Evolutionary conservation across 35 echinoderm and acorn worm species (phyloP).

Genomic region (Apostichopus parvimensis): DNA sequence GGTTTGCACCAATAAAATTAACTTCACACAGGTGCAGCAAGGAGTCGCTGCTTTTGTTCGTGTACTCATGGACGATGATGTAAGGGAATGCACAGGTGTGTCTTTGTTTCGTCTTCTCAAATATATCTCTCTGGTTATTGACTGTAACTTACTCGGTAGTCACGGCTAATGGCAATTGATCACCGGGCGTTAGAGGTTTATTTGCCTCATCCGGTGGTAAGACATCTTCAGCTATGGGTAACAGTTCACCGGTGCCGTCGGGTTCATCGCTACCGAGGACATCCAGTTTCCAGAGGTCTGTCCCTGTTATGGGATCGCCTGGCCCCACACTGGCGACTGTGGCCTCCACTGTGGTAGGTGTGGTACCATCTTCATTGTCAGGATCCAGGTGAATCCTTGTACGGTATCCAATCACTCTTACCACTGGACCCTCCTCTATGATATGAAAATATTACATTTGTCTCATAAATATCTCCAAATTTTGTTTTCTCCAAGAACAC

Average conservation of each 20-base stretch:
- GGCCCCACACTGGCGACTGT: neutral
- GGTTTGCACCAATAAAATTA: no score
- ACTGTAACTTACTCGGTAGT: constrained; percentile 8
- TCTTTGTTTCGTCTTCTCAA: no score
- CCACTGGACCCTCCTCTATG: neutral
- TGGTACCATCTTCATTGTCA: constrained; percentile 30
- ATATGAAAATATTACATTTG: neutral
- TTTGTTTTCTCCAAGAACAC: no score
- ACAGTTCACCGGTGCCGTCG: neutral
- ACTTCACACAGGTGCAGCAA: no score
- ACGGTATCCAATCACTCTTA: neutral
- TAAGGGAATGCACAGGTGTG: no score
- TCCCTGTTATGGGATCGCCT: constrained; percentile 19
- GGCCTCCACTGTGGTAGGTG: constrained; percentile 20
- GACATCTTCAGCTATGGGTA: neutral
- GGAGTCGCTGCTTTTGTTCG: no score
- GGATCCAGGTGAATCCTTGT: neutral
- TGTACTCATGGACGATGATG: no score
- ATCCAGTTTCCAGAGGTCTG: constrained; percentile 16
- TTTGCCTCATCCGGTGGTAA: neutral
- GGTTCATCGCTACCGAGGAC: neutral
- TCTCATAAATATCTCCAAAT: no score
- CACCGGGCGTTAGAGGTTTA: neutral
- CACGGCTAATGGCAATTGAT: neutral
- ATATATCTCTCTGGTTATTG: no score